Base-by-base conservation (phyloP, 2,888 invertebrate genomes). In the Hypolimnas misippus region DNA sequence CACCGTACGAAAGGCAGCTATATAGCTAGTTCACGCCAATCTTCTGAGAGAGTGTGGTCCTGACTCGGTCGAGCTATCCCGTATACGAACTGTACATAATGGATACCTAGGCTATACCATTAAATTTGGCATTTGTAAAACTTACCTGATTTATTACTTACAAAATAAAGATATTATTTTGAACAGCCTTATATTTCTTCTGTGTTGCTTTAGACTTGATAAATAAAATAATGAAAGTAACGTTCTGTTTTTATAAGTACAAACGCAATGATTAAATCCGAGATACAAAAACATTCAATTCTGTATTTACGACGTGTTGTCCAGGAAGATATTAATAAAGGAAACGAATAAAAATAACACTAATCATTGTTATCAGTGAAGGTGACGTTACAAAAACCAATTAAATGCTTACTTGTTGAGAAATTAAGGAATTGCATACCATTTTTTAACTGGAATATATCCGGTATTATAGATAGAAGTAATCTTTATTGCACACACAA, bases 371-470 rank as follows among this genome's bases (percentile, higher is more conserved):
- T 19, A 50, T 57, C n/a, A n/a, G 35, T 38, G 31, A n/a, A n/a
- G 21, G 46, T 35, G 29, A 31, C 31, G 44, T 57, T 35, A 52
- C 52, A 8, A 6, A 55, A 29, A 33, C 29, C 25, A 46, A 52
- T 57, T 62, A 53, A 62, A 52, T 29, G 33, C 10, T 52, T 46
- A 57, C 46, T 61, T 62, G 68, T 52, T 35, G 12, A 52, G 52
- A 17, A 52, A 52, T 52, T 49, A 49, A 14, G 29, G 49, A 49
- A 49, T 12, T 1, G 29, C 14, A n/a, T 38, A 14, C 38, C 3
- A 17, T 19, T 8, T 42, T 42, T 17, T 17, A 42, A 17, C 0
- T 42, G 8, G 5, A 42, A 2, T 17, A 42, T 10, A 17, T 19
- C 10, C 17, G 42, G 2, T 42, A 17, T 35, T 35, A 25, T 5